These are phyloP conservation scores for Hormaphis cornu DNA, from an alignment of 1,140 invertebrate species.

Conservation along the genomic window DNA sequence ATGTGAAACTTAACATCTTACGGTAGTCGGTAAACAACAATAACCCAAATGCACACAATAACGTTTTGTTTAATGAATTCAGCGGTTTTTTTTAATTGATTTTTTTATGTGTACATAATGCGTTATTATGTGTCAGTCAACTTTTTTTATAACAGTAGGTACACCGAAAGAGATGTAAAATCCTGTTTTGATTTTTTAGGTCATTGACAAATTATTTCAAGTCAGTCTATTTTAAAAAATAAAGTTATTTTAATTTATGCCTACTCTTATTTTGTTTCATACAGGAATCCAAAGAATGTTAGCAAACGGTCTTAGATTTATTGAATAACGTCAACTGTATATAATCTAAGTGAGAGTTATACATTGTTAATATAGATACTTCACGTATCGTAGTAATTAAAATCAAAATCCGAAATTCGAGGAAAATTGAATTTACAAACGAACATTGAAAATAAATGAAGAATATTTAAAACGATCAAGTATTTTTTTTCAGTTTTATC, in stretches of 20 bases:
- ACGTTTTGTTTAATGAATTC: background rate
- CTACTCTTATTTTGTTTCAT: background rate
- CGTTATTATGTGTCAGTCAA: background rate
- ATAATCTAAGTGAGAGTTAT: too few species aligned
- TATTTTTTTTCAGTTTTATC: too few species aligned
- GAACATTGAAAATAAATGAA: too few species aligned
- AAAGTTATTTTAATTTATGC: background rate
- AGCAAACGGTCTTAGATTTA: background rate
- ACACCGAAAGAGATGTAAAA: background rate
- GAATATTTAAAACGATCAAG: too few species aligned
- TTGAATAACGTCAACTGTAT: too few species aligned
- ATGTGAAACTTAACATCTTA: background rate
- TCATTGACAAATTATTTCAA: background rate
- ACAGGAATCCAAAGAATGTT: background rate
- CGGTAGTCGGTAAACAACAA: background rate
- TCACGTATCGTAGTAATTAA: too few species aligned
- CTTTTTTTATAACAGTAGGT: background rate
- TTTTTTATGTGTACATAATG: conserved; percentile 9
- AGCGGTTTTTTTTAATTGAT: background rate
- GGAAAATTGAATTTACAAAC: too few species aligned
- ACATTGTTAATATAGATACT: too few species aligned
- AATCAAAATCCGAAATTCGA: too few species aligned
- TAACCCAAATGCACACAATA: background rate
- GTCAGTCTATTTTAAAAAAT: background rate
- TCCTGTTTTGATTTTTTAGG: background rate